These are phyloP conservation scores for Myodes glareolus DNA, from an alignment of 2,113 vertebrate species.

Conservation along the genomic window DNA sequence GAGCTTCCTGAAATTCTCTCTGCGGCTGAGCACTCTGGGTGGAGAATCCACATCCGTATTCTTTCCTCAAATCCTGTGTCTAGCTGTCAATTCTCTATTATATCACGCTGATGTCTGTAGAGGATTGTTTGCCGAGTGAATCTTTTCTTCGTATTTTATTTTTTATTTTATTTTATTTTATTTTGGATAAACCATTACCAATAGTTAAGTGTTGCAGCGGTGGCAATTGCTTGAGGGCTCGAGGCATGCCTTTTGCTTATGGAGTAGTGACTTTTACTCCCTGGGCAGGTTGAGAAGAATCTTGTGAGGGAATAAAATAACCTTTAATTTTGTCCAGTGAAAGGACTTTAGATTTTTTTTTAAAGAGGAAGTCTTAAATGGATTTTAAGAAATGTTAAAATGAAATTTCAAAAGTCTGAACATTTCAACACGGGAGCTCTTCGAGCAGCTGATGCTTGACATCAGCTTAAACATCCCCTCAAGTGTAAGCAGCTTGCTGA, in stretches of 20 bases:
- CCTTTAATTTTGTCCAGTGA: slow-evolving; percentile 15
- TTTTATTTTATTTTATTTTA: not conserved
- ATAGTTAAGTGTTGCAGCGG: not conserved
- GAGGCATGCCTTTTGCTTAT: slow-evolving; percentile 39
- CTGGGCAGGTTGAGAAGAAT: not conserved
- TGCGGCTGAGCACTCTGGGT: not conserved
- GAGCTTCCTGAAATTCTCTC: not conserved
- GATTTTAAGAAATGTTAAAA: not conserved
- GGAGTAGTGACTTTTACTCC: slow-evolving; percentile 7
- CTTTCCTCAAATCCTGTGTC: not conserved
- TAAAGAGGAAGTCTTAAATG: not conserved
- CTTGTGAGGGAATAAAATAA: not conserved
- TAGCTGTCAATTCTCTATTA: not conserved
- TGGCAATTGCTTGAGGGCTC: not conserved
- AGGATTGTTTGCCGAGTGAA: slow-evolving; percentile 27
- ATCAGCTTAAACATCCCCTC: not conserved
- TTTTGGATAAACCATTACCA: not conserved
- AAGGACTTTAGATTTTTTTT: not conserved
- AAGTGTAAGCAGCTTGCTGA: not conserved
- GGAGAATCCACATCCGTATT: not conserved
- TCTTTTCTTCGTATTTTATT: not conserved
- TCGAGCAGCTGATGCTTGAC: not conserved
- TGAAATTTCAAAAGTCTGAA: not conserved
- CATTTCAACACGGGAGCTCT: slow-evolving; percentile 12
- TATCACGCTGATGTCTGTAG: not conserved